A percentile compares a stretch with the other conserved stretches of the same genome.
Evolutionary conservation across 2,113 vertebrate genomes (phyloP).

Genomic region (Dasypus novemcinctus): DNA sequence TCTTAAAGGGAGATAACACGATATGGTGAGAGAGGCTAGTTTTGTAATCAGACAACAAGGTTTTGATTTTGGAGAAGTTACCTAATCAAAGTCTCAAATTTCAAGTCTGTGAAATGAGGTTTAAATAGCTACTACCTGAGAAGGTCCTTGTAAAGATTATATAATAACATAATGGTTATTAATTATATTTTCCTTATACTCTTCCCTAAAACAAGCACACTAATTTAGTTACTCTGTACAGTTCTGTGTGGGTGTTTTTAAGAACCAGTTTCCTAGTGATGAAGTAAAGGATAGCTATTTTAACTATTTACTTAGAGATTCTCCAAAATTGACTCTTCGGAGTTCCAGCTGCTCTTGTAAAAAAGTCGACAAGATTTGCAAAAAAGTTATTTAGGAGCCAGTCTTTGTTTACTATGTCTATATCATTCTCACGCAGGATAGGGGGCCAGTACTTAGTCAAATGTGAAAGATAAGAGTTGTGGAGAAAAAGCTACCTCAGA

Average conservation of each 20-base stretch:
- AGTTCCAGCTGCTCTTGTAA: background rate
- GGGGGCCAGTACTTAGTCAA: background rate
- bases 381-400: background rate
- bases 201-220: background rate
- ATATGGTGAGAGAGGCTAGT: background rate
- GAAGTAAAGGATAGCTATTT: background rate
- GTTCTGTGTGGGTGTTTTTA: background rate
- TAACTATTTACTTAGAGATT: background rate
- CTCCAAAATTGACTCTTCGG: background rate
- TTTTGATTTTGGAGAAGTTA: conserved; percentile 7
- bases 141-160: background rate
- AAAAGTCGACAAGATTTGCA: background rate
- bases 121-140: background rate
- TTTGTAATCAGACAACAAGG: background rate
- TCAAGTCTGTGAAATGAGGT: background rate
- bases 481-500: background rate
- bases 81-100: background rate
- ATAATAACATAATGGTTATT: background rate
- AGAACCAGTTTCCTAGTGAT: background rate
- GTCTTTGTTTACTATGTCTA: background rate
- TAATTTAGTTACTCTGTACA: background rate
- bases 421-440: background rate
- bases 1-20: background rate
- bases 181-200: background rate
- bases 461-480: background rate